These are phyloP conservation scores for Corvus cornix DNA, from an alignment of 2,113 vertebrate species.

Conservation along the genomic window DNA sequence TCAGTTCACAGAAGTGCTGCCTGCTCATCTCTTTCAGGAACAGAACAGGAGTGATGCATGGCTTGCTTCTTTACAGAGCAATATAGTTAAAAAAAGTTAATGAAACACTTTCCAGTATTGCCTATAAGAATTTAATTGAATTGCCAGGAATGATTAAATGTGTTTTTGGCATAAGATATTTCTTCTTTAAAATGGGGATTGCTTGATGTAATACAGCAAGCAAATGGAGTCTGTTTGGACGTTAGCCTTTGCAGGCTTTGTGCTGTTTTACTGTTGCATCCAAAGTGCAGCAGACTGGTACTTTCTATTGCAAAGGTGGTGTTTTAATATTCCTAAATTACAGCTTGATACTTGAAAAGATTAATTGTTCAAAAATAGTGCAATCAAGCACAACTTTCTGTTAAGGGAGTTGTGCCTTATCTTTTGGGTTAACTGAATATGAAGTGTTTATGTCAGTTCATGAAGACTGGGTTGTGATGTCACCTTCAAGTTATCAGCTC, in stretches of 20 bases:
- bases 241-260: neutral
- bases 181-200: neutral
- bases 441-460: constrained; percentile 79
- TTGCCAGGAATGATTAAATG: neutral
- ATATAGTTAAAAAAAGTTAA: neutral
- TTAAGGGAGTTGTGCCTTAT: constrained; percentile 69
- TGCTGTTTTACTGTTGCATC: neutral
- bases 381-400: constrained; percentile 53
- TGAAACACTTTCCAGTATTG: neutral
- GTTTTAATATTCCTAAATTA: neutral
- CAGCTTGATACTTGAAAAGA: neutral
- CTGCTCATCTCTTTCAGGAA: neutral
- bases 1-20: neutral
- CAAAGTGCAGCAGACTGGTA: neutral
- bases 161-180: neutral
- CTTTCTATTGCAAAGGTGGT: neutral
- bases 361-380: neutral
- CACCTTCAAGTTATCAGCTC: constrained; percentile 69
- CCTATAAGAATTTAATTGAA: neutral
- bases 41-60: neutral
- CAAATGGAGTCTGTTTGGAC: neutral
- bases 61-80: neutral
- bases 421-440: constrained; percentile 68
- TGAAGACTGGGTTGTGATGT: constrained; percentile 75
- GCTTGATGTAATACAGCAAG: neutral